phyloP scores from a whole-genome alignment of 2,797 vertebrate genomes.

The Cynodonichthys magdalenae region DNA sequence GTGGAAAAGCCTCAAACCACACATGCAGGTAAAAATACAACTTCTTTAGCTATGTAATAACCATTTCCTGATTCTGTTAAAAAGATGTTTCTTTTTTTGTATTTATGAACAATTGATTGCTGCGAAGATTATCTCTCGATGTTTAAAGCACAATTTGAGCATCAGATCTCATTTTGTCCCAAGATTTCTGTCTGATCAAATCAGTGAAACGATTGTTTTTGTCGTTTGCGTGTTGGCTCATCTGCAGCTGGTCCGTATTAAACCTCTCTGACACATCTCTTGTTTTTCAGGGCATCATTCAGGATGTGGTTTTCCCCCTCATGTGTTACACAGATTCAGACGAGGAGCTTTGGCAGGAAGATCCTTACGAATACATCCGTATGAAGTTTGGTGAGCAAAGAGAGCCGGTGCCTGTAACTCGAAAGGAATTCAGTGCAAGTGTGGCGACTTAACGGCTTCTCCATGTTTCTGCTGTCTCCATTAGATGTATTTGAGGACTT shows the following conservation, averaged over 20 bases:
- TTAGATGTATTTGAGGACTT: conserved; percentile 99
- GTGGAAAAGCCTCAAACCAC: conserved; percentile 97
- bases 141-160: not conserved
- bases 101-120: not conserved
- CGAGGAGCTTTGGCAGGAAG: conserved; percentile 98
- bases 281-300: conserved; percentile 92
- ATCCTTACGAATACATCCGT: conserved; percentile 99
- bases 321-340: conserved; percentile 99
- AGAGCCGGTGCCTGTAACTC: not conserved
- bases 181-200: too few species aligned
- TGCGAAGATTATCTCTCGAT: not conserved
- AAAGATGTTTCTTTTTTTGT: not conserved
- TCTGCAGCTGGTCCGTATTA: not conserved
- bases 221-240: not conserved
- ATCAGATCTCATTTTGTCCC: not conserved
- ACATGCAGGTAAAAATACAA: conserved; percentile 89
- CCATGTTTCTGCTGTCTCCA: conserved; percentile 6
- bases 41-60: not conserved
- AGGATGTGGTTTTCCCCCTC: conserved; percentile 99
- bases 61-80: not conserved
- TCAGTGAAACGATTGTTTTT: not conserved
- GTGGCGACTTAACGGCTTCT: conserved; percentile 24
- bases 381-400: conserved; percentile 94
- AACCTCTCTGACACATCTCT: not conserved
- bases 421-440: not conserved